A percentile compares a stretch with the other conserved stretches of the same genome.
phyloP scores from a whole-genome alignment of 2,113 vertebrate species.

The Capreolus pygargus region DNA sequence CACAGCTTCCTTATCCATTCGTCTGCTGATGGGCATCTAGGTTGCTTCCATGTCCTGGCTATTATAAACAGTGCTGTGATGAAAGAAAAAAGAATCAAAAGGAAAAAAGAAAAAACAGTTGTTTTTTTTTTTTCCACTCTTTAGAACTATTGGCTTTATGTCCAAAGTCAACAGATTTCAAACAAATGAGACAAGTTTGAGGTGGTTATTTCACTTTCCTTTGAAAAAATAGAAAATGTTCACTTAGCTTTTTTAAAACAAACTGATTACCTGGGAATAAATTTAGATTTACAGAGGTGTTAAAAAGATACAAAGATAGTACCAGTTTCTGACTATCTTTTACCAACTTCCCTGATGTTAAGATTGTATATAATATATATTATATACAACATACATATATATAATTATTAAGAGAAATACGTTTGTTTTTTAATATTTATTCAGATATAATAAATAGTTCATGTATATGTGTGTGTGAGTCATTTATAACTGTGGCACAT shows the following conservation, averaged over 20 bases:
- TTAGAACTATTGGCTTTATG: neutral
- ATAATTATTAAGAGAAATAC: neutral
- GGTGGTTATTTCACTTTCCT: neutral
- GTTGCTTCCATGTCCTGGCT: no score
- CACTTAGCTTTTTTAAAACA: neutral
- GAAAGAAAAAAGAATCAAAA: no score
- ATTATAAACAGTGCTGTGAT: no score
- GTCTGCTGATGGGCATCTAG: no score
- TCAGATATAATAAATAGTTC: neutral
- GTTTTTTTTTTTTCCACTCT: neutral
- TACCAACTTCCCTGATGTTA: neutral
- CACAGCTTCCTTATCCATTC: no score
- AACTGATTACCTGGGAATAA: neutral
- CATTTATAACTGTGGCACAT: neutral
- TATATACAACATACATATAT: neutral
- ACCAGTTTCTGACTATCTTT: neutral
- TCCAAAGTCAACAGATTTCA: constrained; percentile 20
- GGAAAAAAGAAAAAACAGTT: no score
- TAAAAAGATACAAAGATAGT: neutral
- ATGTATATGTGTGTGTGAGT: neutral
- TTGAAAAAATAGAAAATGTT: neutral
- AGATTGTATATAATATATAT: neutral
- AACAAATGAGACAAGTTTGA: neutral
- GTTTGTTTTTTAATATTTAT: neutral
- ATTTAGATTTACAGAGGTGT: neutral